phyloP scores from a whole-genome alignment of 1,140 invertebrate genomes.

The Hylaeus volcanicus region DNA sequence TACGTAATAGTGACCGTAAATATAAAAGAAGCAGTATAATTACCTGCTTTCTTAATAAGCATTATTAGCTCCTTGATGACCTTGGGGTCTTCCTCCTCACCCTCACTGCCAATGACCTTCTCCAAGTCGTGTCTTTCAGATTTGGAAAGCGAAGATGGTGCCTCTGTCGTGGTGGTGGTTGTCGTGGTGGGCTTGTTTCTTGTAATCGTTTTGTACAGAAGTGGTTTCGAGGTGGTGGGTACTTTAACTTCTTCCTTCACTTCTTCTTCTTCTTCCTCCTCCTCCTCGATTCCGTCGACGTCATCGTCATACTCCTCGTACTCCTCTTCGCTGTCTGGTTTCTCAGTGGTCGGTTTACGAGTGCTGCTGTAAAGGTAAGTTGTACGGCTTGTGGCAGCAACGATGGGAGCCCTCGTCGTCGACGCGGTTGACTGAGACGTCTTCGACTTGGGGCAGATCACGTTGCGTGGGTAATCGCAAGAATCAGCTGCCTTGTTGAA shows the following conservation, averaged over 20 bases:
- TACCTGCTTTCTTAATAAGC: conserved; percentile 90
- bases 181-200: conserved; percentile 70
- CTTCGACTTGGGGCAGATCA: conserved; percentile 85
- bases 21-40: background rate
- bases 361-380: conserved; percentile 79
- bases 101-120: conserved; percentile 50
- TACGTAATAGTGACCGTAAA: too few species aligned
- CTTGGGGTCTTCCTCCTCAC: conserved; percentile 90
- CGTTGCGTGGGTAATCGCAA: conserved; percentile 94
- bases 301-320: conserved; percentile 85
- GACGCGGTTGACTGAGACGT: conserved; percentile 76
- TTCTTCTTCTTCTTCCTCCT: conserved; percentile 59
- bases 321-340: conserved; percentile 72
- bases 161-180: conserved; percentile 57
- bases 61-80: conserved; percentile 92
- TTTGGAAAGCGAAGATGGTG: conserved; percentile 41
- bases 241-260: conserved; percentile 68
- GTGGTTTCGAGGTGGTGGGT: conserved; percentile 69
- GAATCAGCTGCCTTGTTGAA: conserved; percentile 96
- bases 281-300: conserved; percentile 78
- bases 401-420: conserved; percentile 79
- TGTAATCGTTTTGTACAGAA: conserved; percentile 77
- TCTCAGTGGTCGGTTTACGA: conserved; percentile 80
- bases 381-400: conserved; percentile 77
- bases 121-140: conserved; percentile 17